A percentile compares a stretch with the other conserved stretches of the same genome.
phyloP scores from a whole-genome alignment of 2,113 vertebrate genomes.

The Sinocyclocheilus rhinocerous region DNA sequence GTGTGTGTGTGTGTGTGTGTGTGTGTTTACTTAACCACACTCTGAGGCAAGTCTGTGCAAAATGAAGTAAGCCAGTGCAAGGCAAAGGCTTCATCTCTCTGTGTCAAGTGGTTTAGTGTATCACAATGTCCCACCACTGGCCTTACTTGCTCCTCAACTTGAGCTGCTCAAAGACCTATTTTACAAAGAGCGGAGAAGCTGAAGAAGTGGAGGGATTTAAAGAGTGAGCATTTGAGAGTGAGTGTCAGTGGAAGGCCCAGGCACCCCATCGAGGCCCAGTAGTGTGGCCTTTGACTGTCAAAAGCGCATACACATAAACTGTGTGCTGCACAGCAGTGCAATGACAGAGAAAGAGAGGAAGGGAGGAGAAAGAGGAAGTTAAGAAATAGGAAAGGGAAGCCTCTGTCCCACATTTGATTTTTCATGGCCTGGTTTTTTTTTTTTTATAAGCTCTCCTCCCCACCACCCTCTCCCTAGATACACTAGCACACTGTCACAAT shows the following conservation, averaged over 20 bases:
- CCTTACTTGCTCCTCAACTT: constrained; percentile 29
- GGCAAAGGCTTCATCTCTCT: neutral
- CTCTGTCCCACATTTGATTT: neutral
- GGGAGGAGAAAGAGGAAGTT: neutral
- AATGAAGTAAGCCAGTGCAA: neutral
- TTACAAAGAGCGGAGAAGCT: constrained; percentile 18
- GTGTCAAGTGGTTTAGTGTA: constrained; percentile 23
- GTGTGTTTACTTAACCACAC: neutral
- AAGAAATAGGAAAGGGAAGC: neutral
- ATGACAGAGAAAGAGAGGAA: neutral
- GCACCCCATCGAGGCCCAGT: neutral
- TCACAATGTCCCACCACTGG: constrained; percentile 15
- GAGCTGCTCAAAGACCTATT: constrained; percentile 23
- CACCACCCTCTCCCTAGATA: neutral
- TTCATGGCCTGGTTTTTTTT: neutral
- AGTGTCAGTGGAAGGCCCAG: constrained; percentile 19
- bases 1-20: too few species aligned
- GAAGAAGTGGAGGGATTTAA: constrained; percentile 26
- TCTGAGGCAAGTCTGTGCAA: neutral
- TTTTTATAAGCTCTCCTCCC: neutral
- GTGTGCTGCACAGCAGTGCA: neutral
- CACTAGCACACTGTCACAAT: neutral
- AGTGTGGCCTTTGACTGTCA: constrained; percentile 29
- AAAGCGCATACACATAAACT: constrained; percentile 25
- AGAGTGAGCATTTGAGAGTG: constrained; percentile 15